Conservation (phyloP, 2,888 invertebrate genomes). For the Apamea crenata region DNA sequence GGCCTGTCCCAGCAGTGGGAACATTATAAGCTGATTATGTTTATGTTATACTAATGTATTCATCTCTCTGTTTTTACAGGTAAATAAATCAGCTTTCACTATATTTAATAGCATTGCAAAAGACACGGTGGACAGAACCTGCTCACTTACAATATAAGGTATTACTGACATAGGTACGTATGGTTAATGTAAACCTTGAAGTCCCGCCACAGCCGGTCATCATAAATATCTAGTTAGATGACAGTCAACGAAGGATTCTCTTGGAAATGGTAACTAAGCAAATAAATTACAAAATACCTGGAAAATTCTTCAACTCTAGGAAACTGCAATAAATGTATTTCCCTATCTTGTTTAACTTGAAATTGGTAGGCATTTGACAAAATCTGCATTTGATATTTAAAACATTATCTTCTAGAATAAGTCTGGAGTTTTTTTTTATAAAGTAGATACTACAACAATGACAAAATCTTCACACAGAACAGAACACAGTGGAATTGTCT, state of each 20-base stretch:
- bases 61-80: no score
- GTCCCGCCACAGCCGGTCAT: background rate
- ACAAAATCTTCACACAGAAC: background rate
- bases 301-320: background rate
- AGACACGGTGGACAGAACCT: no score
- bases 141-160: no score
- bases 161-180: no score
- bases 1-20: no score
- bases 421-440: background rate
- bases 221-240: background rate
- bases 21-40: no score
- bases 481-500: no score
- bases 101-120: no score
- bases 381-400: background rate
- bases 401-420: background rate
- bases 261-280: background rate
- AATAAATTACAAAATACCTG: background rate
- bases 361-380: background rate
- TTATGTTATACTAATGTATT: no score
- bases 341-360: background rate
- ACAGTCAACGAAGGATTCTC: background rate
- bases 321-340: background rate
- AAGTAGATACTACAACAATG: background rate
- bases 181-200: no score
- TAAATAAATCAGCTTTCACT: no score